A percentile compares a stretch with the other conserved stretches of the same genome.
Evolutionary conservation across 2,888 invertebrate genomes (phyloP).

Genomic region (Scelioninae gen. 2): DNA sequence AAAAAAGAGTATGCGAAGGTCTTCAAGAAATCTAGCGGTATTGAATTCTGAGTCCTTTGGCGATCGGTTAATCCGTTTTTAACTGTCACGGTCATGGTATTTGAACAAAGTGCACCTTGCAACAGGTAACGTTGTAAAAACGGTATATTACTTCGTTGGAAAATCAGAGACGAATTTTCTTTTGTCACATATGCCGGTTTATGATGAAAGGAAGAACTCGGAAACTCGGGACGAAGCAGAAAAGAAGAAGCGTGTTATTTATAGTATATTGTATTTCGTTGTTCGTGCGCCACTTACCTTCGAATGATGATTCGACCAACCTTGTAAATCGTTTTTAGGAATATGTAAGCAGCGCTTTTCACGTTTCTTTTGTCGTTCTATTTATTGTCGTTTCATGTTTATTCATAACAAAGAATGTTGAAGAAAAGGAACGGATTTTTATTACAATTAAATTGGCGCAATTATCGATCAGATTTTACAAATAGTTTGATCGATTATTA

Average conservation of each 20-base stretch:
- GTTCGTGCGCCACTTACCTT: slow-evolving; percentile 28
- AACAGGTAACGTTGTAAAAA: slow-evolving; percentile 71
- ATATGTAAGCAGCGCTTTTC: slow-evolving; percentile 18
- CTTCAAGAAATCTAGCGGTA: slow-evolving; percentile 9
- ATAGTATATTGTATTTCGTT: slow-evolving; percentile 35
- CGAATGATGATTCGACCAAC: slow-evolving; percentile 17
- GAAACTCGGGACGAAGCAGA: slow-evolving; percentile 11
- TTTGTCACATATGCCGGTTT: slow-evolving; percentile 53
- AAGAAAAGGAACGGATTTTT: too few species aligned
- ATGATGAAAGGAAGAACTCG: slow-evolving; percentile 31
- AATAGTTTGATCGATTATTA: background rate
- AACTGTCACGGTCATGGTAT: slow-evolving; percentile 56
- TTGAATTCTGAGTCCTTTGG: slow-evolving; percentile 6
- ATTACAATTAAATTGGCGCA: too few species aligned
- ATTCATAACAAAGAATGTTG: too few species aligned
- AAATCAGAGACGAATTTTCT: slow-evolving; percentile 41
- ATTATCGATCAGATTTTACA: too few species aligned
- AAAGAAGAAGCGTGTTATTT: slow-evolving; percentile 30
- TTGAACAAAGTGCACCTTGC: slow-evolving; percentile 65
- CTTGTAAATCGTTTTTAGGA: slow-evolving; percentile 15
- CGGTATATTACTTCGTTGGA: slow-evolving; percentile 35
- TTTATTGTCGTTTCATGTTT: too few species aligned
- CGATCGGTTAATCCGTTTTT: slow-evolving; percentile 65
- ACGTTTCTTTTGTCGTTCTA: slow-evolving; percentile 1
- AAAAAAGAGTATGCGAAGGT: too few species aligned